A percentile compares a stretch with the other conserved stretches of the same genome.
Evolutionary conservation across 1,140 invertebrate species (phyloP).

Genomic region (Drosophila quadrilineata): DNA sequence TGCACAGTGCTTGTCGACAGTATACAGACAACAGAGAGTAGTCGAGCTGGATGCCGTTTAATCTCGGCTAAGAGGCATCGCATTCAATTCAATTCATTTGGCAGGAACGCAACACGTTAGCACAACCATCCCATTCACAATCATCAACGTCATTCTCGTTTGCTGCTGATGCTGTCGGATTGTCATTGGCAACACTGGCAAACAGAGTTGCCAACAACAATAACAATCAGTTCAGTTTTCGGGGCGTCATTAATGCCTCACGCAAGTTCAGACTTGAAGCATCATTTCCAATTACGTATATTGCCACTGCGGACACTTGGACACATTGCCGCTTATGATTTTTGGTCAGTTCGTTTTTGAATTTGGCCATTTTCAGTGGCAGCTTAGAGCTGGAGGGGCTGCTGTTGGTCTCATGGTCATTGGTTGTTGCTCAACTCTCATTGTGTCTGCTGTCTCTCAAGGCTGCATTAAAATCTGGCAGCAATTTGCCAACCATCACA

Average conservation of each 20-base stretch:
- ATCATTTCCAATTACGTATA: conserved; percentile 68
- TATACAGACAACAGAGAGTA: background rate
- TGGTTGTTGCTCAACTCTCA: conserved; percentile 49
- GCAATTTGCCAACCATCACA: conserved; percentile 25
- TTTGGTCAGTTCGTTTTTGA: conserved; percentile 23
- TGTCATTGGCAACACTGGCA: conserved; percentile 24
- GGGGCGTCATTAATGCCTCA: conserved; percentile 54
- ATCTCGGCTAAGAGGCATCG: conserved; percentile 50
- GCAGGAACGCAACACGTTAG: conserved; percentile 59
- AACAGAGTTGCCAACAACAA: background rate
- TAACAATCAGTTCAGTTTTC: background rate
- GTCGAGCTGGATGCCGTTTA: conserved; percentile 18
- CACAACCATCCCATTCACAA: conserved; percentile 34
- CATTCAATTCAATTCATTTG: conserved; percentile 69
- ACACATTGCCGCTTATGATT: conserved; percentile 37
- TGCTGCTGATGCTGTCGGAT: conserved; percentile 2
- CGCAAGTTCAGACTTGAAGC: conserved; percentile 60
- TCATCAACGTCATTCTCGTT: conserved; percentile 41
- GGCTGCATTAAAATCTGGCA: conserved; percentile 53
- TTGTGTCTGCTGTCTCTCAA: conserved; percentile 45
- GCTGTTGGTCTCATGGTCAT: conserved; percentile 53
- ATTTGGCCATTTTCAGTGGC: conserved; percentile 4
- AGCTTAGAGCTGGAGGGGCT: background rate
- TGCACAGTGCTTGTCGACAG: conserved; percentile 34
- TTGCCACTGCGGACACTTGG: too few relatives aligned